These are phyloP conservation scores for Ageneiosus marmoratus DNA, from an alignment of 2,113 vertebrate species.

Conservation along the genomic window DNA sequence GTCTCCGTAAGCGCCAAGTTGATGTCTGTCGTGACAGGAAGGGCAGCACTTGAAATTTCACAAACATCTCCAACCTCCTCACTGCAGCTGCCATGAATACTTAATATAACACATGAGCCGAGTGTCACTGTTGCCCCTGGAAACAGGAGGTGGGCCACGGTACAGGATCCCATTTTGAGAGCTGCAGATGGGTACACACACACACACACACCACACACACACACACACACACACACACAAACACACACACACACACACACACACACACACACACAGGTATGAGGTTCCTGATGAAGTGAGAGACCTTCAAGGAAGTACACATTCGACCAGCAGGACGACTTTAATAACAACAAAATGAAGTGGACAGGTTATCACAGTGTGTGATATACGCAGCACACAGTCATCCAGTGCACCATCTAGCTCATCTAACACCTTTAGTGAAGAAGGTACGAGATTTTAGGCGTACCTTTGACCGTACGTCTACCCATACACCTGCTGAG, in stretches of 20 bases:
- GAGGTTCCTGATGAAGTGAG: background rate
- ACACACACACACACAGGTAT: background rate
- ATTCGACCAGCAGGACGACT: background rate
- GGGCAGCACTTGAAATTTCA: constrained; percentile 35
- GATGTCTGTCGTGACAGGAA: constrained; percentile 28
- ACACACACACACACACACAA: background rate
- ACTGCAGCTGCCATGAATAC: constrained; percentile 26
- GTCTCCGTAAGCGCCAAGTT: background rate
- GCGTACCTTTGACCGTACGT: background rate
- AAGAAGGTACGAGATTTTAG: background rate
- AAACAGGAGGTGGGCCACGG: constrained; percentile 42
- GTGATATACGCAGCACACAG: no score
- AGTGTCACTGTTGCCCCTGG: constrained; percentile 51
- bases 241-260: no score
- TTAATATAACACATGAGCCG: constrained; percentile 37
- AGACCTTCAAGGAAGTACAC: background rate
- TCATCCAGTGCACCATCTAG: background rate
- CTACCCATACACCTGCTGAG: background rate
- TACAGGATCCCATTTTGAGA: constrained; percentile 16
- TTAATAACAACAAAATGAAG: background rate
- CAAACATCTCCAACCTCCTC: constrained; percentile 31
- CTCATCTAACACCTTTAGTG: background rate
- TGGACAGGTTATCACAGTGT: background rate
- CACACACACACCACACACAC: background rate
- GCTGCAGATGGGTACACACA: background rate